Evolutionary conservation across 2,888 invertebrate genomes (phyloP), one percentile per base, ranked within the genome.

Genomic region (Drosophila helvetica): DNA sequence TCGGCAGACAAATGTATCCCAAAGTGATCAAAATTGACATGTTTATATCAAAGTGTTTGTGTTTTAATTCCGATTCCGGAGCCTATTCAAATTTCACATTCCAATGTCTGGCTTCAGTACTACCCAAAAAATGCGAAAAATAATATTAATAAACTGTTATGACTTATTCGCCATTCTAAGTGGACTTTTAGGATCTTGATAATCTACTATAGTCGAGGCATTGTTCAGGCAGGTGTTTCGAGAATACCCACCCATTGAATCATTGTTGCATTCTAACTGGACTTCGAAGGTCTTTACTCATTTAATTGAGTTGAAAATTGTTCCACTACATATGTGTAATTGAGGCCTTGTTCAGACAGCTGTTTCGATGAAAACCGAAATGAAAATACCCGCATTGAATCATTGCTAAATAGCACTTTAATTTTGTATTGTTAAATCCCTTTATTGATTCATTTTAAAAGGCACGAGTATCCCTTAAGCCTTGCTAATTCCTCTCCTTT

Each of bases 1-100:
- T 66, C 68, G 22, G 12, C 42, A 48, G 30, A 22, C 38, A 8
- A 38, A 17, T 51, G 38, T 52, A 52, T 54, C 33, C 45, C 38
- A 22, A 53, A 68, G 57, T 48, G 56, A 58, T 68, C 6, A 48
- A 66, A 66, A 66, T 15, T 55, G 10, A 54, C 18, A 55, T 42
- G 48, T 30, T n/a, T 43, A 55, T 67, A 42, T 47, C 27, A 65
- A 47, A 47, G 12, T 38, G 30, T 65, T 67, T 38, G n/a, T 67
- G 43, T 67, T 19, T 27, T 38, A 18, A n/a, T 42, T 12, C 15
- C 12, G 42, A 19, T 33, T 18, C 65, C 68, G 42, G 50, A 66
- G 30, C 47, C 22, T 67, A 42, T 67, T 66, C 54, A 15, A 46
- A 66, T 10, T 30, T 9, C 3, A 46, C 66, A 67, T 65, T 18